Evolutionary conservation across 1,140 invertebrate genomes (phyloP), one percentile per base, ranked within the genome.

Genomic region (Aricia agestis): DNA sequence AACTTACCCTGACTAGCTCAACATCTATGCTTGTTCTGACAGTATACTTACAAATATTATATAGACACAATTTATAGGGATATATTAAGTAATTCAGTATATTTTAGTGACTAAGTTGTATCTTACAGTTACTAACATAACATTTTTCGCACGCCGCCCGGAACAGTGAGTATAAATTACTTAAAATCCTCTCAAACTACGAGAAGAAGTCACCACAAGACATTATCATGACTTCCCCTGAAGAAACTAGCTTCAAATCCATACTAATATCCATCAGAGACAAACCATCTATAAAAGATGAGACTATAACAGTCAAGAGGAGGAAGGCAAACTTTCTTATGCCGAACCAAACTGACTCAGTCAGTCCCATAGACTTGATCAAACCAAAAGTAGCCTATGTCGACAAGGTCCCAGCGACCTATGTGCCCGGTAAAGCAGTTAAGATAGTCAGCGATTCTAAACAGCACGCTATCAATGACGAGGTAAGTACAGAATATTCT

Each of bases 91-190:
- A 25, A 2, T 25, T 25, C 6, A 75, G 75, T 69, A 67, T 74
- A 52, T 70, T 25, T 63, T 63, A 63, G 59, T 63, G 6, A 63
- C 9, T 25, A 59, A 59, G 2, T 19, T 66, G 13, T 18, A 65
- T 74, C 31, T 42, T 42, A 74, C 82, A 85, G 79, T 61, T 68
- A 69, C 82, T 85, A 88, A 76, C 81, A 75, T 87, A 82, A 41
- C 81, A 77, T 76, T 76, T 76, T 77, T 81, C 79, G 75, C 86
- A 90, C 87, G 88, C 86, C 84, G 85, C 78, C 15, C 52, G 82
- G 86, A 87, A 82, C 83, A 88, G 87, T 91, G 86, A 92, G 89
- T 89, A 91, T 82, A 86, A 85, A 71, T 63, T 83, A 11, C 72
- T 85, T 13, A 85, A 85, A 70, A 80, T 85, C 45, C 58, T 87